These are phyloP conservation scores for Caenorhabditis zanzibari DNA, from an alignment of 2,888 invertebrate genomes.

Conservation along the genomic window DNA sequence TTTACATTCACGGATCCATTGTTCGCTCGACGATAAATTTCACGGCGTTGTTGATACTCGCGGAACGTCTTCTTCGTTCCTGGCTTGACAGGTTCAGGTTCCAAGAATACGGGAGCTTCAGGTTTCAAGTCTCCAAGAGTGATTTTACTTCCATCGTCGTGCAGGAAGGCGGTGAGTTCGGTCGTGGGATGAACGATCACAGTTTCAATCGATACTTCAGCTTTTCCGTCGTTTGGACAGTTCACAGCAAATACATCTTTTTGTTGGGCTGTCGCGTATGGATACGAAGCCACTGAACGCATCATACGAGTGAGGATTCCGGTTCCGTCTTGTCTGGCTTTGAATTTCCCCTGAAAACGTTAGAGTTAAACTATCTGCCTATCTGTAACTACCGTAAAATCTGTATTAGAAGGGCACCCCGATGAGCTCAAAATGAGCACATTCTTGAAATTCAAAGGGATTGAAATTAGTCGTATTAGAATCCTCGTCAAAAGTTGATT, in stretches of 20 bases:
- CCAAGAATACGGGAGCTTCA: neutral
- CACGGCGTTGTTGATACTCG: conserved; percentile 53
- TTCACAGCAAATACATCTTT: conserved; percentile 33
- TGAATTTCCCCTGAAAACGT: conserved; percentile 41
- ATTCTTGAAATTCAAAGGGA: too few relatives aligned
- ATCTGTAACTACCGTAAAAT: too few relatives aligned
- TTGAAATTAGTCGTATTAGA: too few relatives aligned
- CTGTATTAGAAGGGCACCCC: too few relatives aligned
- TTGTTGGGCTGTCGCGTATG: neutral
- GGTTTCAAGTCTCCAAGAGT: conserved; percentile 52
- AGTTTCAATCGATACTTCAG: conserved; percentile 19
- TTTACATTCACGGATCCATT: conserved; percentile 30
- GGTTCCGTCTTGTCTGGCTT: conserved; percentile 10
- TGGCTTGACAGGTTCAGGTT: neutral
- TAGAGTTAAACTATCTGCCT: neutral
- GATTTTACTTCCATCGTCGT: conserved; percentile 48
- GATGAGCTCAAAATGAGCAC: too few relatives aligned
- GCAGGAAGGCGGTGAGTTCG: conserved; percentile 38
- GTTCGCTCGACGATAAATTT: conserved; percentile 39
- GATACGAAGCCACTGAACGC: conserved; percentile 24
- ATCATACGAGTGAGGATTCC: conserved; percentile 31
- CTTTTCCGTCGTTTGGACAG: conserved; percentile 5
- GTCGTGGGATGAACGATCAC: conserved; percentile 44
- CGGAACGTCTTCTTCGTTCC: conserved; percentile 43
- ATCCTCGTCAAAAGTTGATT: too few relatives aligned